A percentile compares a stretch with the other conserved stretches of the same genome.
Evolutionary conservation across 2,797 vertebrate genomes (phyloP).

Genomic region (Hydrolagus colliei): DNA sequence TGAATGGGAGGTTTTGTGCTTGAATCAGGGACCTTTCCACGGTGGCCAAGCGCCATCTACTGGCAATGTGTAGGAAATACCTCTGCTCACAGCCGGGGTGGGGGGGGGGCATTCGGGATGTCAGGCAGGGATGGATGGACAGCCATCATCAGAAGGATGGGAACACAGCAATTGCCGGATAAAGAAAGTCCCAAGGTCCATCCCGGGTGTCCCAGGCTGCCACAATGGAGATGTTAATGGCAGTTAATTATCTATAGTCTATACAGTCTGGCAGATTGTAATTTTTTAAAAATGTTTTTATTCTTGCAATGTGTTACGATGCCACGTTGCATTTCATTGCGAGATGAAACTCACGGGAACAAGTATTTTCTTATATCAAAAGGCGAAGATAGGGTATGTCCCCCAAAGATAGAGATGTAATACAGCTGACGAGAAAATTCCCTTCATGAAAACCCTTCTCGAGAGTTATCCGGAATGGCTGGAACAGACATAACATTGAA

Average conservation of each 20-base stretch:
- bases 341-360: too few relatives aligned
- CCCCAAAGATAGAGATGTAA: not conserved
- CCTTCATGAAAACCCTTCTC: too few relatives aligned
- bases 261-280: conserved; percentile 25
- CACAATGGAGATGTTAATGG: too few relatives aligned
- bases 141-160: conserved; percentile 40
- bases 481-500: not conserved
- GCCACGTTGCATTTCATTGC: not conserved
- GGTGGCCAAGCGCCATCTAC: conserved; percentile 60
- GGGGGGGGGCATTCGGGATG: conserved; percentile 30
- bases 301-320: not conserved
- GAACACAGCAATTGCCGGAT: conserved; percentile 32
- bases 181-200: conserved; percentile 32
- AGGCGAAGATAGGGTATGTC: too few relatives aligned
- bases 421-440: not conserved
- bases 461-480: not conserved
- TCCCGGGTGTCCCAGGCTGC: conserved; percentile 7
- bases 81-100: not conserved
- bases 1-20: conserved; percentile 56
- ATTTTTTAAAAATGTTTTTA: not conserved
- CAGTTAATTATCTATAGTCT: not conserved
- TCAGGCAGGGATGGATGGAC: conserved; percentile 36
- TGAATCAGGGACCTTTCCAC: conserved; percentile 35
- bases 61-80: conserved; percentile 40
- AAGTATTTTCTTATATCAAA: not conserved